Evolutionary conservation across 2,113 vertebrate species (phyloP).

Genomic region (Willisornis vidua): DNA sequence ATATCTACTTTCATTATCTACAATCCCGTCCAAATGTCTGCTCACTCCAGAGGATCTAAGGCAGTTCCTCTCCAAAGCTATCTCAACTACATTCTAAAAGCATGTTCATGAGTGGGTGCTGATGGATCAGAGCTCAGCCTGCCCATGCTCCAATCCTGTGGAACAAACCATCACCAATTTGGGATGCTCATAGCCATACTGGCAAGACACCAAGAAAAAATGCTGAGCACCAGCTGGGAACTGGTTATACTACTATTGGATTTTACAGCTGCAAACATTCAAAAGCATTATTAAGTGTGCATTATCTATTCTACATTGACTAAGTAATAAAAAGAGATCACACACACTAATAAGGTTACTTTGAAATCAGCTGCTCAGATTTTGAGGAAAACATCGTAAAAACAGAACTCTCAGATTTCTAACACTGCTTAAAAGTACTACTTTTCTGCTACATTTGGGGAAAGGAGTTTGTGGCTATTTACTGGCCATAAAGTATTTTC

Average conservation of each 20-base stretch:
- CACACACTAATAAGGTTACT: not conserved
- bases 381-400: not conserved
- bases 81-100: not conserved
- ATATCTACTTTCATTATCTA: not conserved
- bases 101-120: not conserved
- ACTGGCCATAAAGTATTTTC: not conserved
- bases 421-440: not conserved
- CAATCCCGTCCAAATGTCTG: not conserved
- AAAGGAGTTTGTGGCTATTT: not conserved
- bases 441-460: not conserved
- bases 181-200: not conserved
- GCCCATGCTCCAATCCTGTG: not conserved
- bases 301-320: not conserved
- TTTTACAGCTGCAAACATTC: not conserved
- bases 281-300: not conserved
- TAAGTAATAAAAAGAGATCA: not conserved
- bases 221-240: not conserved
- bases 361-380: not conserved
- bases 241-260: not conserved
- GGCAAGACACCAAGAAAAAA: not conserved
- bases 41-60: not conserved
- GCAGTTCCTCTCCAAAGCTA: not conserved
- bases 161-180: not conserved
- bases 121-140: not conserved
- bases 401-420: not conserved